These are phyloP conservation scores for Enteromius fasciolatus DNA, from an alignment of 2,797 vertebrate genomes.

Conservation along the genomic window DNA sequence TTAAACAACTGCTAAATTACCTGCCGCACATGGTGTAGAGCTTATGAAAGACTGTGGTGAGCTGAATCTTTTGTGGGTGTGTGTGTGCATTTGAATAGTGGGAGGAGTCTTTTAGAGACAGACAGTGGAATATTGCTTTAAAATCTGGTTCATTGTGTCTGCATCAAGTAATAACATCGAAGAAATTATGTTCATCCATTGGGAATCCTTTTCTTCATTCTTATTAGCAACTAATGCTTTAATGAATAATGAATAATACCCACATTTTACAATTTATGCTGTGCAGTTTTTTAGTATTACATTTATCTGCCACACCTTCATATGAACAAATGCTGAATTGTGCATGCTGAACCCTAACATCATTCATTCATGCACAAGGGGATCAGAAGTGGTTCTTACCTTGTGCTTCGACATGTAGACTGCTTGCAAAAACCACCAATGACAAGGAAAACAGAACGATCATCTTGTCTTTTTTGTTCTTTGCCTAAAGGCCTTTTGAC, in stretches of 20 bases:
- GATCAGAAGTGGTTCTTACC: conserved; percentile 42
- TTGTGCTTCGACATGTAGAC: conserved; percentile 62
- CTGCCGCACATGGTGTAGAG: conserved; percentile 4
- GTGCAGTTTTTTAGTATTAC: neutral
- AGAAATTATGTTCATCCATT: neutral
- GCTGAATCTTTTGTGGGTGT: conserved; percentile 17
- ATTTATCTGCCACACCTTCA: neutral
- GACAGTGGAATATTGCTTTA: neutral
- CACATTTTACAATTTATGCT: neutral
- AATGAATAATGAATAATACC: neutral
- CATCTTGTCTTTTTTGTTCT: conserved; percentile 78
- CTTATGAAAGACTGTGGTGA: conserved; percentile 1
- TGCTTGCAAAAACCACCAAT: conserved; percentile 86
- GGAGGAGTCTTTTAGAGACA: conserved; percentile 16
- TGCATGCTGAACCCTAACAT: neutral
- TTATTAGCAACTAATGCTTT: neutral
- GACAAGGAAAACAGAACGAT: conserved; percentile 85
- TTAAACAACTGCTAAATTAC: conserved; percentile 33
- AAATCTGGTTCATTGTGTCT: neutral
- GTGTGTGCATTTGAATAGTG: neutral
- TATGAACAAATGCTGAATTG: conserved; percentile 22
- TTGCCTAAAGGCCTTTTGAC: conserved; percentile 74
- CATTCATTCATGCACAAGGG: conserved; percentile 29
- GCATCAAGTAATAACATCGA: neutral
- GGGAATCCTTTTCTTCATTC: neutral